Base-by-base conservation (phyloP, 2,113 vertebrate genomes). In the Cynocephalus volans region DNA sequence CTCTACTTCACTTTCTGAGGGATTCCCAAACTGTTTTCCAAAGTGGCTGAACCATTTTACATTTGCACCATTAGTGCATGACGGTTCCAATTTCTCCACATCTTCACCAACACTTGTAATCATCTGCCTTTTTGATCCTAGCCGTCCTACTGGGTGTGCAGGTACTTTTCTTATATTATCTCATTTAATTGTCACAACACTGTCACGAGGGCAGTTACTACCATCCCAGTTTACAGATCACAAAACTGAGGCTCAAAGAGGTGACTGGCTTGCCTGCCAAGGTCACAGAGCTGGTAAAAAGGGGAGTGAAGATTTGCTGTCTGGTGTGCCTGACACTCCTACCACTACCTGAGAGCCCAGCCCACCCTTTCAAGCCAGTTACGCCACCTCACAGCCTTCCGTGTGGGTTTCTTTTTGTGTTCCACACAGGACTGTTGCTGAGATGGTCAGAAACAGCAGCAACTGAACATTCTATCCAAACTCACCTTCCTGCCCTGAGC, bases 311-410 rank as follows among this genome's bases (percentile, higher is more conserved):
- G 67, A 54, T 17, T 7, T 60, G 33, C 41, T 48, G 6, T 23
- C 18, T 21, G 23, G 3, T 62, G 15, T 58, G 19, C 58, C 86
- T 26, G n/a, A 12, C 6, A 6, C 6, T 36, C 7, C 52, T 14
- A 18, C 52, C 18, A 5, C 3, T 4, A 5, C 18, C n/a, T 28
- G 6, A 73, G 0, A 65, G 28, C 45, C 64, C 12, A 0, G 6
- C 11, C 41, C 12, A 33, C 33, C 28, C 33, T 48, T 26, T 45
- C 82, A 41, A 56, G 45, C 2, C 1, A 3, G 23, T 6, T n/a
- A 24, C 14, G 5, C 12, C 36, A 11, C 10, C 50, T 33, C 36
- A 41, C 0, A 52, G 17, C 26, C 45, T 13, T 89, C 54, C 72
- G 70, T 65, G 60, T 18, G 19, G 41, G 12, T 15, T 84, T 75